phyloP scores from a whole-genome alignment of 2,797 vertebrate species.

The Sebastes cheni region DNA sequence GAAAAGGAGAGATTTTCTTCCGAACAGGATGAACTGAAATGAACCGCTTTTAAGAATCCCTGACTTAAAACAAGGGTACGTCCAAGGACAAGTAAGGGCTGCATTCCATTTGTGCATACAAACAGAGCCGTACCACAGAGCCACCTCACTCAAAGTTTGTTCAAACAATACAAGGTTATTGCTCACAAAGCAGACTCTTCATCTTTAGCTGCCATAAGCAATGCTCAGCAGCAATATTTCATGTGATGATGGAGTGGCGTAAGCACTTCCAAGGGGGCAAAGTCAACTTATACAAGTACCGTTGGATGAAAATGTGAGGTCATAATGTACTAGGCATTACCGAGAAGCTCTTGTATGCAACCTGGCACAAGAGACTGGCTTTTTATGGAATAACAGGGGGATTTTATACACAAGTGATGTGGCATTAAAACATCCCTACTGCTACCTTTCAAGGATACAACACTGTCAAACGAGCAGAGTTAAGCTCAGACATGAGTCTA shows the following conservation, averaged over 20 bases:
- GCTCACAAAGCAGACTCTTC: slow-evolving; percentile 15
- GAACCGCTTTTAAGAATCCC: slow-evolving; percentile 33
- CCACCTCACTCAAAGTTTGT: slow-evolving; percentile 6
- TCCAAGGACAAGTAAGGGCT: slow-evolving; percentile 30
- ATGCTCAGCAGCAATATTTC: slow-evolving; percentile 3
- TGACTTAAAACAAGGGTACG: slow-evolving; percentile 22
- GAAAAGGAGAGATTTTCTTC: slow-evolving; percentile 43
- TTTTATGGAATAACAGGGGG: slow-evolving; percentile 4
- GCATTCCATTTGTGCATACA: slow-evolving; percentile 22
- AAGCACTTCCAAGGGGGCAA: slow-evolving; percentile 11
- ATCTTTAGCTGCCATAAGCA: slow-evolving; percentile 18
- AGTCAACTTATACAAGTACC: slow-evolving; percentile 7
- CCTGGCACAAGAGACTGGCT: background rate
- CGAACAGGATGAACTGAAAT: slow-evolving; percentile 45
- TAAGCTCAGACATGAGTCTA: background rate
- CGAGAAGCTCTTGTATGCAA: background rate
- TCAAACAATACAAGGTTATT: slow-evolving; percentile 36
- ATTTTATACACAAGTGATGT: background rate
- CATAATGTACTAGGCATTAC: background rate
- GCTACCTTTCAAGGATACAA: background rate
- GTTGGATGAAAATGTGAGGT: slow-evolving; percentile 13
- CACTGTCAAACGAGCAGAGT: background rate
- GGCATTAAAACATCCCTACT: background rate
- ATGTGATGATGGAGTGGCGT: background rate
- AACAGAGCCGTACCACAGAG: slow-evolving; percentile 19